These are phyloP conservation scores for Athalia cordata DNA, from an alignment of 2,888 invertebrate genomes.

Conservation along the genomic window DNA sequence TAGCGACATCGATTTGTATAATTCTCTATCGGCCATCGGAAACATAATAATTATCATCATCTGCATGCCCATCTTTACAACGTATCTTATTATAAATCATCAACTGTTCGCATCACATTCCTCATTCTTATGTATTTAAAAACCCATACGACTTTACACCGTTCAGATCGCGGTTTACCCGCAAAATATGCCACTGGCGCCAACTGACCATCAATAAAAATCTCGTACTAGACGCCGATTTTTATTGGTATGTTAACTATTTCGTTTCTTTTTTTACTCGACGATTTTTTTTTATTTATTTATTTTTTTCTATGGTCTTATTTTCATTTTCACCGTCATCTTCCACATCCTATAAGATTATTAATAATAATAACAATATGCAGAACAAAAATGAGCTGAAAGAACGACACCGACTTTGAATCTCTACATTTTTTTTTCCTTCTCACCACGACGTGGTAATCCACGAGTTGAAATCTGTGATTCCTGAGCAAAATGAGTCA, in stretches of 20 bases:
- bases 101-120: background rate
- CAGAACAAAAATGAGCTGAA: background rate
- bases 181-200: slow-evolving; percentile 32
- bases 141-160: too few species aligned
- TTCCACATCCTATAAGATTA: background rate
- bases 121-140: background rate
- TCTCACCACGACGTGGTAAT: background rate
- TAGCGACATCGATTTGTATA: slow-evolving; percentile 17
- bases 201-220: slow-evolving; percentile 10
- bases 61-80: slow-evolving; percentile 26
- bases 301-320: background rate
- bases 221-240: slow-evolving; percentile 10
- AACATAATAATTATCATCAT: background rate
- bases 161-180: too few species aligned
- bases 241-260: slow-evolving; percentile 24
- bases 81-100: background rate
- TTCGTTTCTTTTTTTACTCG: background rate
- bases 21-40: slow-evolving; percentile 10
- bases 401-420: background rate
- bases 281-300: background rate
- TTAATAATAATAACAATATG: background rate
- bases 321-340: background rate
- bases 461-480: too few species aligned
- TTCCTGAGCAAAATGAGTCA: too few species aligned
- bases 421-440: background rate